phyloP scores from a whole-genome alignment of 2,797 vertebrate species.

The Tapera naevia region DNA sequence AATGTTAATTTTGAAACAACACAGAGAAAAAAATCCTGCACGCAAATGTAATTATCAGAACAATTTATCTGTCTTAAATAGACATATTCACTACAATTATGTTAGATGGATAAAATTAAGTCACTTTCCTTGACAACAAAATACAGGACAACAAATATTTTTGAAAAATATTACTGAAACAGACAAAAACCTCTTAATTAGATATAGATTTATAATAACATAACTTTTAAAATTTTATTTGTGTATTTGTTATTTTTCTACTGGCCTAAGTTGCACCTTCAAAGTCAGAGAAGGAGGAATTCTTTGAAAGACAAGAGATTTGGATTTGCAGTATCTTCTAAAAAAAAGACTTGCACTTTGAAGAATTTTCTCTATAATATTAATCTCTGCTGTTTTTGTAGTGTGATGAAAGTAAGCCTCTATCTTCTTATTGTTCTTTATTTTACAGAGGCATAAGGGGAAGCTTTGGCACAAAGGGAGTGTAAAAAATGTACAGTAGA shows the following conservation, averaged over 20 bases:
- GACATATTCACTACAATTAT: not conserved
- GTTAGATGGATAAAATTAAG: not conserved
- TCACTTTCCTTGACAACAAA: not conserved
- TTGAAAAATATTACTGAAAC: not conserved
- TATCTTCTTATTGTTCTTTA: not conserved
- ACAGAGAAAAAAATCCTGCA: not conserved
- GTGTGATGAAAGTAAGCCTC: not conserved
- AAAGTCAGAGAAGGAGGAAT: not conserved
- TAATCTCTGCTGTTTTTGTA: not conserved
- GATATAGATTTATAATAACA: not conserved
- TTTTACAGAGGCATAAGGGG: not conserved
- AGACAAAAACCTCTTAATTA: not conserved
- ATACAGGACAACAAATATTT: not conserved
- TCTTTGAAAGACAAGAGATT: not conserved
- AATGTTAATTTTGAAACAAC: not conserved
- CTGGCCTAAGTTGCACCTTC: not conserved
- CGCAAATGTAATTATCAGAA: not conserved
- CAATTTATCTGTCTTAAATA: not conserved
- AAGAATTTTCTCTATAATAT: constrained; percentile 2
- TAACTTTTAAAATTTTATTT: not conserved
- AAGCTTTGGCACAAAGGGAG: not conserved
- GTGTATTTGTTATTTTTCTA: not conserved
- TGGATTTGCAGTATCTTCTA: not conserved
- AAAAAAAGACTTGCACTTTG: not conserved
- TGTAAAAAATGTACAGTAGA: not conserved